These are phyloP conservation scores for Drosophila nasuta DNA, from an alignment of 1,140 invertebrate species.

Conservation along the genomic window DNA sequence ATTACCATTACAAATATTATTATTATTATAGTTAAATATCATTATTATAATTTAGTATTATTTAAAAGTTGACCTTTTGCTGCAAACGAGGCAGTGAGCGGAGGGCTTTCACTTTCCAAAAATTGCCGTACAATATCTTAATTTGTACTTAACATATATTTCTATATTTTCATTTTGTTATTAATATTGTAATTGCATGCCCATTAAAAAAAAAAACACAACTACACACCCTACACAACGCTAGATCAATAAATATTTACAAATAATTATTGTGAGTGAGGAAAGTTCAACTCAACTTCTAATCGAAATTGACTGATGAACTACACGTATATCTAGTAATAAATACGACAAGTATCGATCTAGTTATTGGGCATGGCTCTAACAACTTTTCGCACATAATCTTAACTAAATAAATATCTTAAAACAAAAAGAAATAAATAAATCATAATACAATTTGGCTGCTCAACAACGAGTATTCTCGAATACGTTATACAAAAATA, in stretches of 20 bases:
- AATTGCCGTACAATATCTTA: slow-evolving; percentile 2
- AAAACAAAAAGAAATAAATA: background rate
- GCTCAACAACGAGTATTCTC: background rate
- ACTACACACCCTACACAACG: slow-evolving; percentile 2
- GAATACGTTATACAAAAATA: slow-evolving; percentile 29
- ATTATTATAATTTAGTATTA: slow-evolving; percentile 3
- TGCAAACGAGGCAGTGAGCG: slow-evolving; percentile 10
- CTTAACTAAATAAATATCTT: background rate
- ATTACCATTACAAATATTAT: slow-evolving; percentile 8
- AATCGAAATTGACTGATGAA: slow-evolving; percentile 10
- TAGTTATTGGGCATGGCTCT: background rate
- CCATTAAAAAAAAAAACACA: background rate
- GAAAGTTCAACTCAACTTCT: slow-evolving; percentile 1
- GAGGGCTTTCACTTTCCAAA: slow-evolving; percentile 29
- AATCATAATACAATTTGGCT: slow-evolving; percentile 18
- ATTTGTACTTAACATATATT: slow-evolving; percentile 4
- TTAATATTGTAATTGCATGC: slow-evolving; percentile 5
- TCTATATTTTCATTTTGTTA: no score
- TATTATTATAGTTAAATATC: slow-evolving; percentile 27
- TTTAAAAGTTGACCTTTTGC: slow-evolving; percentile 41
- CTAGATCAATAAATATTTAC: slow-evolving; percentile 6
- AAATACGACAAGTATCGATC: background rate
- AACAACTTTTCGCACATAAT: background rate
- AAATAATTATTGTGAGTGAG: slow-evolving; percentile 16
- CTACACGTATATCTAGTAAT: background rate